A percentile compares a stretch with the other conserved stretches of the same genome.
These are phyloP conservation scores for Aegithalos caudatus DNA, from an alignment of 2,113 vertebrate genomes.

Conservation along the genomic window DNA sequence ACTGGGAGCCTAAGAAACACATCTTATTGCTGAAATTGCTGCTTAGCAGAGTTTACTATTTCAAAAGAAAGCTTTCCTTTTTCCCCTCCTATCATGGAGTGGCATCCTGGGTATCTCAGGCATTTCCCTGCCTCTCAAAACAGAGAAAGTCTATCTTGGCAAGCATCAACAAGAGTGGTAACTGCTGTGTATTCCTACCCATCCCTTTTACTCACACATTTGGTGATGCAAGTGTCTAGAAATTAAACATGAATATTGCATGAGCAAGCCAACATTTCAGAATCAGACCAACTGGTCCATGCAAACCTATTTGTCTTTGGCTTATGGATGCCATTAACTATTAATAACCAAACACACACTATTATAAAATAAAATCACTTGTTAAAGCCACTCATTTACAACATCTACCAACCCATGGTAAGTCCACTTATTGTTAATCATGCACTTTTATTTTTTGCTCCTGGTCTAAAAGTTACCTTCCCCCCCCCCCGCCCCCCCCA, in stretches of 20 bases:
- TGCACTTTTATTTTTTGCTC: not conserved
- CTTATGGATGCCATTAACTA: not conserved
- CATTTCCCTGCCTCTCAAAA: not conserved
- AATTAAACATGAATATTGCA: not conserved
- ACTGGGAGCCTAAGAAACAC: not conserved
- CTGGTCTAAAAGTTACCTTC: not conserved
- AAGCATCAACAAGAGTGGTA: not conserved
- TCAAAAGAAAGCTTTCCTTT: not conserved
- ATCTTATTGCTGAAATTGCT: not conserved
- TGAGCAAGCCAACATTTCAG: not conserved
- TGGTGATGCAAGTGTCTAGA: not conserved
- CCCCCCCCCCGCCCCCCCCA: accelerated
- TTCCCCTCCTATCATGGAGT: not conserved
- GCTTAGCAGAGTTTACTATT: not conserved
- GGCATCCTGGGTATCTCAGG: not conserved
- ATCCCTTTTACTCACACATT: not conserved
- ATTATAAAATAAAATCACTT: not conserved
- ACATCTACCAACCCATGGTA: not conserved
- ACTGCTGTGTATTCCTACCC: not conserved
- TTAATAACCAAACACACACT: not conserved
- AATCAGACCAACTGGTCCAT: not conserved
- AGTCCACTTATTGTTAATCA: not conserved
- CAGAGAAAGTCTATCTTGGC: not conserved
- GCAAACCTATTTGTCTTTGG: not conserved
- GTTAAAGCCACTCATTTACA: not conserved